Conservation (phyloP, 53 echinoderm and acorn worm species). For the Echinometra lucunter region DNA sequence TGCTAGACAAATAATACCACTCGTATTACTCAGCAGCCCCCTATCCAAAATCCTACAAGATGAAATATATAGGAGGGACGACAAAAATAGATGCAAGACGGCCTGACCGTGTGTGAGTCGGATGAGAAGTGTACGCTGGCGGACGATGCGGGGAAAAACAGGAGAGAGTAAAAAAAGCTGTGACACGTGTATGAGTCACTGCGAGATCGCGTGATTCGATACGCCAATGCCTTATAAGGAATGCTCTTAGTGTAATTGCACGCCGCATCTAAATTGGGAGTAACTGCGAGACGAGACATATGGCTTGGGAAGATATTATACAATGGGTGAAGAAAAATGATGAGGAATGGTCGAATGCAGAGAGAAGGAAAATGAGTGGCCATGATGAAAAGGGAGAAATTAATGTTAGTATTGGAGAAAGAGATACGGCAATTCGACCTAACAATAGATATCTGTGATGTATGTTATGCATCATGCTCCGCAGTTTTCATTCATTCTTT, state of each 20-base stretch:
- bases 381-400: not conserved
- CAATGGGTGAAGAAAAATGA: not conserved
- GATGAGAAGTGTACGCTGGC: constrained; percentile 13
- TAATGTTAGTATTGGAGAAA: not conserved
- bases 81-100: constrained; percentile 48
- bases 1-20: constrained; percentile 59
- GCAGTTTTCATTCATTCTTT: not conserved
- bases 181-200: constrained; percentile 65
- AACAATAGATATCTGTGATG: not conserved
- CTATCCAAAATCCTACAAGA: constrained; percentile 25
- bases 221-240: constrained; percentile 56
- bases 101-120: not conserved
- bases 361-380: not conserved
- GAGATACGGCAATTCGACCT: not conserved
- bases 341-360: not conserved
- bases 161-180: constrained; percentile 8
- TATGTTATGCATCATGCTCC: not conserved
- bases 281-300: constrained; percentile 63
- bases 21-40: constrained; percentile 56
- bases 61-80: constrained; percentile 1
- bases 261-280: constrained; percentile 56
- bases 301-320: constrained; percentile 43
- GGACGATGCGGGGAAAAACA: not conserved
- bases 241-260: constrained; percentile 61
- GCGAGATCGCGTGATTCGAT: constrained; percentile 68